These are phyloP conservation scores for Agelastica alni DNA, from an alignment of 2,888 invertebrate genomes.

Conservation along the genomic window DNA sequence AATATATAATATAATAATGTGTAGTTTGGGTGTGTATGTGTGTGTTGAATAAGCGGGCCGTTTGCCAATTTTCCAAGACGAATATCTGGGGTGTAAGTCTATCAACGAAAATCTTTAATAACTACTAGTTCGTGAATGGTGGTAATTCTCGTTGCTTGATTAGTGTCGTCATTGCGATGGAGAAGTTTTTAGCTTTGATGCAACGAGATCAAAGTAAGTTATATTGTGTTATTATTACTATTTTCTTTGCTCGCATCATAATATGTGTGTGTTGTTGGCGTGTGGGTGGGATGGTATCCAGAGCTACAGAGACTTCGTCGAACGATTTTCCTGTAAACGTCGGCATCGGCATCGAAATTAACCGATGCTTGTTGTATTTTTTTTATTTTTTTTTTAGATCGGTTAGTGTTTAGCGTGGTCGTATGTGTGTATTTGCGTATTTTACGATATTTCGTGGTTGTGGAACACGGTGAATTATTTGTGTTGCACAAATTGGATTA, in stretches of 20 bases:
- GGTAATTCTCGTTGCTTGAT: slow-evolving; percentile 5
- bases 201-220: slow-evolving; percentile 37
- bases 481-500: not conserved
- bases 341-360: slow-evolving; percentile 9
- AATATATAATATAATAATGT: slow-evolving; percentile 8
- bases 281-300: slow-evolving; percentile 17
- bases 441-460: too few relatives aligned
- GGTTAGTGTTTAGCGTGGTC: not conserved
- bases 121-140: slow-evolving; percentile 9
- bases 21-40: slow-evolving; percentile 9
- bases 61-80: slow-evolving; percentile 18
- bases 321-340: slow-evolving; percentile 11
- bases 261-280: slow-evolving; percentile 11
- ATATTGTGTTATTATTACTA: slow-evolving; percentile 20
- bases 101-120: too few relatives aligned
- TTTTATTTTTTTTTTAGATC: slow-evolving; percentile 17
- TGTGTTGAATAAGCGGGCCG: slow-evolving; percentile 3
- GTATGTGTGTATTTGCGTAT: not conserved
- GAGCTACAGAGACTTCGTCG: not conserved
- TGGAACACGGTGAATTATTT: slow-evolving; percentile 6
- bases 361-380: slow-evolving; percentile 11
- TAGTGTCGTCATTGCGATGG: slow-evolving; percentile 24
- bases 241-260: slow-evolving; percentile 11
- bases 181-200: slow-evolving; percentile 29
- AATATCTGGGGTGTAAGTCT: slow-evolving; percentile 18